Evolutionary conservation across 1,140 invertebrate genomes (phyloP).

Genomic region (Lordiphosa clarofinis): DNA sequence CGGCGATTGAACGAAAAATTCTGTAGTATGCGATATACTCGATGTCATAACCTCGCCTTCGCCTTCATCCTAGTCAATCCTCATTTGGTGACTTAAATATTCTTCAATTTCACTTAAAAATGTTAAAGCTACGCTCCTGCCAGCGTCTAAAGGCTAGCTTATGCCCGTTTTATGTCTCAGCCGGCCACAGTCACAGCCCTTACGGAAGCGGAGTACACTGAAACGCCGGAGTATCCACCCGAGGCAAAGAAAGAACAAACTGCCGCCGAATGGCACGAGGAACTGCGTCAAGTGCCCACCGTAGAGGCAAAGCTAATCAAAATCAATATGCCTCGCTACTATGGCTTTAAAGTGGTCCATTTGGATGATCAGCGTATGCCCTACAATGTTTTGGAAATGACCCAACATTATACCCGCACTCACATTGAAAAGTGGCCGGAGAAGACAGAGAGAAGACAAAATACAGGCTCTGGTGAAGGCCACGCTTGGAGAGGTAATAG

Average conservation of each 20-base stretch:
- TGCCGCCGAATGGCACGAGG: slow-evolving; percentile 81
- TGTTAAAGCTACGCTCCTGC: background rate
- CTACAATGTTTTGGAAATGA: slow-evolving; percentile 85
- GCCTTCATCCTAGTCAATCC: background rate
- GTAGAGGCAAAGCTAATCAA: slow-evolving; percentile 91
- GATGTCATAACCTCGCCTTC: slow-evolving; percentile 20
- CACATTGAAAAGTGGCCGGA: slow-evolving; percentile 81
- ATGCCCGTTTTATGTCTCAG: slow-evolving; percentile 6
- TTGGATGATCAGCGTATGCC: slow-evolving; percentile 83
- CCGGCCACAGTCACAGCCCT: slow-evolving; percentile 8
- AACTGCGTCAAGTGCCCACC: slow-evolving; percentile 84
- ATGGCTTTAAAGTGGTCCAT: slow-evolving; percentile 85
- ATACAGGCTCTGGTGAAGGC: slow-evolving; percentile 68
- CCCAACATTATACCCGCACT: slow-evolving; percentile 88
- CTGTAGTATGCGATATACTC: too few relatives aligned
- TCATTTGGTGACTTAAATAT: background rate
- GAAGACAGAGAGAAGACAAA: background rate
- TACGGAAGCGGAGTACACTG: slow-evolving; percentile 77
- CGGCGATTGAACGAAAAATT: too few relatives aligned
- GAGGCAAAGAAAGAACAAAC: slow-evolving; percentile 78
- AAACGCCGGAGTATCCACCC: slow-evolving; percentile 82
- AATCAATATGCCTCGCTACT: slow-evolving; percentile 89
- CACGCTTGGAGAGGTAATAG: slow-evolving; percentile 46
- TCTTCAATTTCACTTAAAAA: slow-evolving; percentile 1
- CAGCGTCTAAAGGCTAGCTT: background rate